Evolutionary conservation across 2,888 invertebrate genomes (phyloP).

Genomic region (Plebejus argus): DNA sequence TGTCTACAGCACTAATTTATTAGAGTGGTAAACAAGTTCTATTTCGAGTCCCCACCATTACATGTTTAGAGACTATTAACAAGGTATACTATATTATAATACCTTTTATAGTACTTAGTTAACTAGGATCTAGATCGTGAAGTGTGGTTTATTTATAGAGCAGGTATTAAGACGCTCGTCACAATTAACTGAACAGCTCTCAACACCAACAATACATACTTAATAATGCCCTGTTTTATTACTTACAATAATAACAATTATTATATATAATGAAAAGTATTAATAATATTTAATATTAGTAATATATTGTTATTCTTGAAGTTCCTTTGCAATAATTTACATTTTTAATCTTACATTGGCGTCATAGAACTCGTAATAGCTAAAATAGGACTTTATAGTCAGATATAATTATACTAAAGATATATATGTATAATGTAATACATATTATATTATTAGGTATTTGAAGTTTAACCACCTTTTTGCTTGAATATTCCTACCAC

Average conservation of each 20-base stretch:
- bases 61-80: background rate
- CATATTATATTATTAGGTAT: no score
- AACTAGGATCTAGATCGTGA: background rate
- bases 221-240: background rate
- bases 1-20: no score
- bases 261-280: background rate
- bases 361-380: no score
- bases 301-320: no score
- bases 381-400: no score
- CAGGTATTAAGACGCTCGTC: background rate
- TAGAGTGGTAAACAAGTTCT: no score
- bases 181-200: slow-evolving; percentile 13
- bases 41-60: background rate
- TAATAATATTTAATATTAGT: no score
- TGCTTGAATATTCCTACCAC: background rate
- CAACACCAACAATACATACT: slow-evolving; percentile 1
- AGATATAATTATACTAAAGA: no score
- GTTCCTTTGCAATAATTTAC: no score
- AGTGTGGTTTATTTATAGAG: slow-evolving; percentile 8
- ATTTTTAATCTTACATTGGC: no score
- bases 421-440: no score
- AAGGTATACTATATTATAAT: background rate
- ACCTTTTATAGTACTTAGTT: background rate
- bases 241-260: background rate
- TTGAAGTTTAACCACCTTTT: background rate